Conservation (phyloP, 1,140 invertebrate genomes). For the Pseudomyrmex dendroicus region DNA sequence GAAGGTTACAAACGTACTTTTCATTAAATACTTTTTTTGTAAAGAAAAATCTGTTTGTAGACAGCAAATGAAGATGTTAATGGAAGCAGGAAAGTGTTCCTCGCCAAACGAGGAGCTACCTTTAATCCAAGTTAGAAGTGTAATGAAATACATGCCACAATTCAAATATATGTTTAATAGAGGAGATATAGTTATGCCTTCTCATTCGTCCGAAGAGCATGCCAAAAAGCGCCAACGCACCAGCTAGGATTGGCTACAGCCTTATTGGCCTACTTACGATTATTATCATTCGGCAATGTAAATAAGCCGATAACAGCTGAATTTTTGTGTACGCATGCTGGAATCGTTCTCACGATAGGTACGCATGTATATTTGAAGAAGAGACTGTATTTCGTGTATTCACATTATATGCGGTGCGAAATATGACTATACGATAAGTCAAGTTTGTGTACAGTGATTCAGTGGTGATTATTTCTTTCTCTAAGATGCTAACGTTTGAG, state of each 20-base stretch:
- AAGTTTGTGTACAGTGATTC: conserved; percentile 63
- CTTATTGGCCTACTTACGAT: conserved; percentile 85
- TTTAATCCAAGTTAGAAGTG: conserved; percentile 91
- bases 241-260: conserved; percentile 88
- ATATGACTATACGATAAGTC: conserved; percentile 46
- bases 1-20: no score
- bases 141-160: conserved; percentile 94
- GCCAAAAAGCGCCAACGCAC: conserved; percentile 87
- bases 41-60: conserved; percentile 79
- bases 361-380: conserved; percentile 24
- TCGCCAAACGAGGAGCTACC: conserved; percentile 87
- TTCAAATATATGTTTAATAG: conserved; percentile 91
- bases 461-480: conserved; percentile 70
- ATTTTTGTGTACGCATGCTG: conserved; percentile 21
- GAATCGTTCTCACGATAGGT: conserved; percentile 3
- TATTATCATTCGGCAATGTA: conserved; percentile 85
- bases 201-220: conserved; percentile 82
- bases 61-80: conserved; percentile 90
- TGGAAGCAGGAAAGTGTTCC: conserved; percentile 90
- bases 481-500: conserved; percentile 67
- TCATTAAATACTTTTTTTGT: no score
- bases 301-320: conserved; percentile 57
- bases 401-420: conserved; percentile 58
- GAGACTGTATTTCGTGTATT: conserved; percentile 39
- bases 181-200: conserved; percentile 77